phyloP scores from a whole-genome alignment of 2,888 invertebrate species.

The Mesorhabditis spiculigera region DNA sequence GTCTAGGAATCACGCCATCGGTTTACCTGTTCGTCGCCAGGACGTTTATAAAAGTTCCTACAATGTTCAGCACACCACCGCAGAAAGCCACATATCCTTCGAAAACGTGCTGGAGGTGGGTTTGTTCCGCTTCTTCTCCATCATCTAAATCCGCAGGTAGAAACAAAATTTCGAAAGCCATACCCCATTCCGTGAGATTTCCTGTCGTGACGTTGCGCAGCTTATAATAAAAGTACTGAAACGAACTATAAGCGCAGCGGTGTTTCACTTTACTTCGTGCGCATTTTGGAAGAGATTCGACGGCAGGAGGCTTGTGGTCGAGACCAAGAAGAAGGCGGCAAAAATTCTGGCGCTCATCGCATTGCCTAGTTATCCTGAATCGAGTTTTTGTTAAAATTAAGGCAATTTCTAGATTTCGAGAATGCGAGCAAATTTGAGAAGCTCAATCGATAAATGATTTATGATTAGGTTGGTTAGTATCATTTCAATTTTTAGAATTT shows the following conservation, averaged over 20 bases:
- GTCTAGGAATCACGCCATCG: conserved; percentile 2
- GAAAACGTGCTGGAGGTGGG: conserved; percentile 20
- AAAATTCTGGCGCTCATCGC: conserved; percentile 14
- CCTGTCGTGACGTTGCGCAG: conserved; percentile 29
- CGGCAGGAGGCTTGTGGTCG: conserved; percentile 37
- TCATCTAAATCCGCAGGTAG: background rate
- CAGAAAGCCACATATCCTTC: conserved; percentile 36
- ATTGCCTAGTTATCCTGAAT: no score
- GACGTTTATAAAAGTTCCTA: conserved; percentile 35
- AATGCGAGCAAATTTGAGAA: no score
- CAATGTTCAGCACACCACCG: conserved; percentile 31
- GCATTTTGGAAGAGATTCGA: conserved; percentile 46
- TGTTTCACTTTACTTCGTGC: conserved; percentile 28
- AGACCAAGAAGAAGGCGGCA: conserved; percentile 33
- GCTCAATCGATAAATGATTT: no score
- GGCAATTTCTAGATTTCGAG: no score
- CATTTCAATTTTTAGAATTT: no score
- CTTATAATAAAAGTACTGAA: conserved; percentile 44
- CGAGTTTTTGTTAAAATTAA: no score
- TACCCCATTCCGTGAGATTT: conserved; percentile 15
- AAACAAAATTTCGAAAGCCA: conserved; percentile 2
- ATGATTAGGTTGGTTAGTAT: no score
- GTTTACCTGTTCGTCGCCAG: conserved; percentile 24
- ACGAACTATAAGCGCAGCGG: conserved; percentile 1
- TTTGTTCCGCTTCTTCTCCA: conserved; percentile 14